Base-by-base conservation (phyloP, 2,888 invertebrate genomes). In the Lasioglossum villosulum region DNA sequence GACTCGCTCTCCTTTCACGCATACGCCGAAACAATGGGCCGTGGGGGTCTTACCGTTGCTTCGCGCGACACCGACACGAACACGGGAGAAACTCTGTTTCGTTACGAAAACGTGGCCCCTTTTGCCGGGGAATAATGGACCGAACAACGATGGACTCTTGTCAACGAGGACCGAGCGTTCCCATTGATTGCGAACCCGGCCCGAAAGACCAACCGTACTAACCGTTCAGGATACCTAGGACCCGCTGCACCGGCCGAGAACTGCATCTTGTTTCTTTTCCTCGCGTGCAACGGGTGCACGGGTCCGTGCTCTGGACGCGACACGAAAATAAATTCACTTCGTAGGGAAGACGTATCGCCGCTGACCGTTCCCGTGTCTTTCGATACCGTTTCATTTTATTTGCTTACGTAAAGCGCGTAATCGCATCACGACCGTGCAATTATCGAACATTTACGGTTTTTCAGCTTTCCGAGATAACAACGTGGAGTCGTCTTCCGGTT, bases 231-330 rank as follows among this genome's bases (percentile, higher is more conserved):
- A 92, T 91, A 93, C 91, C 86, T 93, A 86, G 78, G 87, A 93
- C 92, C 90, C 77, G 92, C 90, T 82, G 85, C 83, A 88, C 89
- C 90, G 88, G 90, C 89, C 88, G n/a, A 30, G 78, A 88, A 84
- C 86, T 90, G 85, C 90, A 91, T 86, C 91, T 92, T 90, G 89
- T 92, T 92, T 92, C 89, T 90, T 92, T 91, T 91, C 91, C 86
- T 92, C 92, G 91, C 92, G 91, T 93, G 92, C 88, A 83, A 72
- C 75, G 45, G 48, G 72, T 74, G 75, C 76, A 82, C 75, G 86
- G 72, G 83, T 66, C 82, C 88, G 79, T 86, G 82, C 87, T 68
- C 63, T 83, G 83, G 83, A 91, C 86, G 86, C 89, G 84, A 86
- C 82, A 88, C 89, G 90, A 92, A 39, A 89, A 90, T 90, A 91